Conservation (phyloP, 2,888 invertebrate genomes). For the Callimorpha dominula region DNA sequence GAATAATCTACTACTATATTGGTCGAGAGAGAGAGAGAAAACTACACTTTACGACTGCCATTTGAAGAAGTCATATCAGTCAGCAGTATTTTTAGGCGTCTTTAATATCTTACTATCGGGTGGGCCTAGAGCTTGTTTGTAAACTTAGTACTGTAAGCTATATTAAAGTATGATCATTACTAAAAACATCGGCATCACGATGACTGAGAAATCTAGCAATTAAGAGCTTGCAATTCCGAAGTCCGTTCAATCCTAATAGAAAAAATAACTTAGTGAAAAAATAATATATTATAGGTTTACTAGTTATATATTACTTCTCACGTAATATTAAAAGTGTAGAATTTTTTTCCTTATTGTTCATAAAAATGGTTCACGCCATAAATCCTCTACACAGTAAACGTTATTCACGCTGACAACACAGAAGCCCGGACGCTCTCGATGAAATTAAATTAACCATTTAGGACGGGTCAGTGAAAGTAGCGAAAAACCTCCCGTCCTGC, state of each 20-base stretch:
- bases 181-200: no score
- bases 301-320: background rate
- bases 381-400: constrained; percentile 14
- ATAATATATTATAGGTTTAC: background rate
- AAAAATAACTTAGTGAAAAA: background rate
- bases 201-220: no score
- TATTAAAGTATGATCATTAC: no score
- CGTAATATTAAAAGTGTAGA: background rate
- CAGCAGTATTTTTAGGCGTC: background rate
- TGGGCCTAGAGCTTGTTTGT: background rate
- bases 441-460: constrained; percentile 46
- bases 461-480: constrained; percentile 40
- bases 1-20: background rate
- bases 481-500: constrained; percentile 35
- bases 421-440: constrained; percentile 21
- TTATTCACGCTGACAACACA: constrained; percentile 26
- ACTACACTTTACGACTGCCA: background rate
- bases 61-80: background rate
- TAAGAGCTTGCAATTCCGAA: no score
- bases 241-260: background rate
- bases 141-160: background rate
- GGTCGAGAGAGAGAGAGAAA: background rate
- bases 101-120: background rate
- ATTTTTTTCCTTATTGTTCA: background rate
- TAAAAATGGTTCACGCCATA: constrained; percentile 15